Evolutionary conservation across 2,888 invertebrate species (phyloP).

Genomic region (Labia minor): DNA sequence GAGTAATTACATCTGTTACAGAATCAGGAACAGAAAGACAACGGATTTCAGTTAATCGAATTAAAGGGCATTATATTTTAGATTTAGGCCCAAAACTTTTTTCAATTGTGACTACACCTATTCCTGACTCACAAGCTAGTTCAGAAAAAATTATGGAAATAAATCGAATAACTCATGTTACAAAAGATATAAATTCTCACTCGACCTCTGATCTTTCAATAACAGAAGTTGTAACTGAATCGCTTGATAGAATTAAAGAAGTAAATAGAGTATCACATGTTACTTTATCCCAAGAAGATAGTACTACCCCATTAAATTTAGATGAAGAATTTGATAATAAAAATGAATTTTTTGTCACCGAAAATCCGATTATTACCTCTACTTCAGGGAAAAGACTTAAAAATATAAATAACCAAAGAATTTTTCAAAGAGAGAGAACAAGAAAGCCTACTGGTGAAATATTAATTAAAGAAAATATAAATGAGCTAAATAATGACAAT

Average conservation of each 20-base stretch:
- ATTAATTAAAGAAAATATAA: background rate
- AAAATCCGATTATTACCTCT: background rate
- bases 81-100: background rate
- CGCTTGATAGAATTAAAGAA: conserved; percentile 19
- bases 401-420: background rate
- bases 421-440: background rate
- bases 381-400: background rate
- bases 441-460: background rate
- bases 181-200: conserved; percentile 20
- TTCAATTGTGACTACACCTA: conserved; percentile 4
- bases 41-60: conserved; percentile 31
- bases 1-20: conserved; percentile 39
- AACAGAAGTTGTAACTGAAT: conserved; percentile 15
- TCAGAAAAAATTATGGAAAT: conserved; percentile 24
- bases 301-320: background rate
- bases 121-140: conserved; percentile 13
- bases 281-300: conserved; percentile 5
- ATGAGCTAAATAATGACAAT: background rate
- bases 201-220: background rate
- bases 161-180: conserved; percentile 22
- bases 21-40: conserved; percentile 39
- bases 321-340: background rate
- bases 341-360: background rate
- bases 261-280: conserved; percentile 15
- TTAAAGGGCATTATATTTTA: background rate